Evolutionary conservation across 2,797 vertebrate genomes (phyloP).

Genomic region (Amblyraja radiata): DNA sequence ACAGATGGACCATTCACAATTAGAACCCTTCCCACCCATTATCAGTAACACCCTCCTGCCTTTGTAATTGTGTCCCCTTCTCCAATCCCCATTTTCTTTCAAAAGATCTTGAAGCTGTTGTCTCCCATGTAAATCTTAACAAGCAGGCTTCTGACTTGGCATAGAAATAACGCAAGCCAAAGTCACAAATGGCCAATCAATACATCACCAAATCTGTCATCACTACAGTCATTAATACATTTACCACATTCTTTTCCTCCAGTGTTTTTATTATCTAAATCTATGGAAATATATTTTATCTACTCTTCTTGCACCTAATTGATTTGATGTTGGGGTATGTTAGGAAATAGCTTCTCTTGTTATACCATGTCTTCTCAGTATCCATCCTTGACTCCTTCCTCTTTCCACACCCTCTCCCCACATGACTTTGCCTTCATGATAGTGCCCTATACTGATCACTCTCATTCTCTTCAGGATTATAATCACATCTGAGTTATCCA

Average conservation of each 20-base stretch:
- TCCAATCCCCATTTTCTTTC: neutral
- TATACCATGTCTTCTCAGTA: neutral
- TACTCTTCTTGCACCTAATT: neutral
- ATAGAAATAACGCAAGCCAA: neutral
- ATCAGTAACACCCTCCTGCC: neutral
- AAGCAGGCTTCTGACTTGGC: neutral
- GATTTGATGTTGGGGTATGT: neutral
- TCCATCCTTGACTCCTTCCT: neutral
- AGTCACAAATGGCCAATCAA: neutral
- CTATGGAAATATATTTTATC: neutral
- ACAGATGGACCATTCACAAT: no score
- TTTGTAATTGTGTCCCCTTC: neutral
- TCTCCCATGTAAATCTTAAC: neutral
- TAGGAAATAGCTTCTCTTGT: neutral
- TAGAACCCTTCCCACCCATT: no score
- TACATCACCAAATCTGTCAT: no score
- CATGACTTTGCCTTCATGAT: neutral
- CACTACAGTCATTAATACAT: neutral
- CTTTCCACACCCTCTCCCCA: neutral
- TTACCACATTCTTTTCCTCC: neutral
- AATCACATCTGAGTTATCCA: neutral
- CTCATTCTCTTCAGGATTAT: neutral
- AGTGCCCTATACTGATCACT: neutral
- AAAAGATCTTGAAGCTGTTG: neutral
- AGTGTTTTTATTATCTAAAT: neutral